phyloP scores from a whole-genome alignment of 2,888 invertebrate species.

The Zygogramma bicolorata region DNA sequence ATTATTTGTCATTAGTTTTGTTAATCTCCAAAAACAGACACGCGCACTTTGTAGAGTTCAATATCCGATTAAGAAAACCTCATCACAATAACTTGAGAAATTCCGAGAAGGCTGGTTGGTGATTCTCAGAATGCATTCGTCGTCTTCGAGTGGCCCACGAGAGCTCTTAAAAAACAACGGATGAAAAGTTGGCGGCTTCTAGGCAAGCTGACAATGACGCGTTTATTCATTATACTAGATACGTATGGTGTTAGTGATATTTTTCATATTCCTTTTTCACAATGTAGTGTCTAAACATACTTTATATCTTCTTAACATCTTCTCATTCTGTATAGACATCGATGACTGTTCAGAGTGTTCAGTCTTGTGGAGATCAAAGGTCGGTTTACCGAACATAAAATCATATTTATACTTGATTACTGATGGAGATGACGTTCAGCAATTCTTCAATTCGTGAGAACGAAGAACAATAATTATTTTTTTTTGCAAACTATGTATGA shows the following conservation, averaged over 20 bases:
- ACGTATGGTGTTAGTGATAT: background rate
- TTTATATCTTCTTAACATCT: too few relatives aligned
- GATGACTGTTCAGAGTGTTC: too few relatives aligned
- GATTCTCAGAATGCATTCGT: slow-evolving; percentile 29
- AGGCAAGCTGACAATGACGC: background rate
- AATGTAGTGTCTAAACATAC: too few relatives aligned
- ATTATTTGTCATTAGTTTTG: slow-evolving; percentile 5
- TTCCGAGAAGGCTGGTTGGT: slow-evolving; percentile 14
- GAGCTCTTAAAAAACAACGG: slow-evolving; percentile 7
- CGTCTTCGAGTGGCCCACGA: slow-evolving; percentile 17
- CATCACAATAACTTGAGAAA: slow-evolving; percentile 24
- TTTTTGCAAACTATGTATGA: too few relatives aligned
- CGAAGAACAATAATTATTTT: too few relatives aligned
- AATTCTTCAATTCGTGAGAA: too few relatives aligned
- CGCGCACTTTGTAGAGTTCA: slow-evolving; percentile 26
- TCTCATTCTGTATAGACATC: too few relatives aligned
- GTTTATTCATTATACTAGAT: background rate
- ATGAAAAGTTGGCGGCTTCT: slow-evolving; percentile 11
- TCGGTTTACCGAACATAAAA: too few relatives aligned
- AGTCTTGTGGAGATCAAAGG: too few relatives aligned
- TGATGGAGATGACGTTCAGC: too few relatives aligned
- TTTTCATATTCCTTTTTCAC: background rate
- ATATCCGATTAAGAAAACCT: slow-evolving; percentile 33
- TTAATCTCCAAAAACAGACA: slow-evolving; percentile 5
- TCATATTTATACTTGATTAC: too few relatives aligned